Base-by-base conservation (phyloP, 2,797 vertebrate species). In the Tragopan temminckii region DNA sequence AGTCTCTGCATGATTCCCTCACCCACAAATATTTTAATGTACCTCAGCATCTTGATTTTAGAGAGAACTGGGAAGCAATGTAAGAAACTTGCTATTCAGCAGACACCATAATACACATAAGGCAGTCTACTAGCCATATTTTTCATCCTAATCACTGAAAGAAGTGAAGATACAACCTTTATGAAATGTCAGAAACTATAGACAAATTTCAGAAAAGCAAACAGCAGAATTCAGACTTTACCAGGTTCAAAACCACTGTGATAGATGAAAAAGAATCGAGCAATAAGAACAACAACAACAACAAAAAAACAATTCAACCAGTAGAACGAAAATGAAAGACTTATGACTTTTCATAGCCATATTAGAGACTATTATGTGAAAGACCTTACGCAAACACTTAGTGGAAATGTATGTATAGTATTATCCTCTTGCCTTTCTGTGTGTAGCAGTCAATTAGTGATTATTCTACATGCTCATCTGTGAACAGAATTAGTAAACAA, bases 351-450 rank as follows among this genome's bases (percentile, higher is more conserved):
- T 80, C 58, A 46, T 59, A 82, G 75, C 50, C 64, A 9, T 80
- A 43, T 90, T 80, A 82, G 46, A 80, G 43, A 71, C 50, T 66
- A 23, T 27, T 69, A 87, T 61, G 59, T 76, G 86, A 90, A 95
- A 92, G 50, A 83, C 50, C 38, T 94, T 80, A 95, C 83, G 87
- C 84, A 94, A 95, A 96, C 88, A 88, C 29, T 52, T 66, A 71
- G 76, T 76, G 72, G 75, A 92, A 90, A 90, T 75, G 57, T 92
- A 75, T 75, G 69, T 80, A 78, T 62, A 77, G 58, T 86, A 62
- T 43, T 85, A 77, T 93, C 53, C 58, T 85, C 59, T 93, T 75
- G 57, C 33, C 31, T 89, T 93, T 90, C 61, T 83, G 7, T 85
- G 53, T 36, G n/a, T 71, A 89, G 35, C 35, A 69, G 81, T 82